These are phyloP conservation scores for Ectropis grisescens DNA, from an alignment of 1,140 invertebrate species.

Conservation along the genomic window DNA sequence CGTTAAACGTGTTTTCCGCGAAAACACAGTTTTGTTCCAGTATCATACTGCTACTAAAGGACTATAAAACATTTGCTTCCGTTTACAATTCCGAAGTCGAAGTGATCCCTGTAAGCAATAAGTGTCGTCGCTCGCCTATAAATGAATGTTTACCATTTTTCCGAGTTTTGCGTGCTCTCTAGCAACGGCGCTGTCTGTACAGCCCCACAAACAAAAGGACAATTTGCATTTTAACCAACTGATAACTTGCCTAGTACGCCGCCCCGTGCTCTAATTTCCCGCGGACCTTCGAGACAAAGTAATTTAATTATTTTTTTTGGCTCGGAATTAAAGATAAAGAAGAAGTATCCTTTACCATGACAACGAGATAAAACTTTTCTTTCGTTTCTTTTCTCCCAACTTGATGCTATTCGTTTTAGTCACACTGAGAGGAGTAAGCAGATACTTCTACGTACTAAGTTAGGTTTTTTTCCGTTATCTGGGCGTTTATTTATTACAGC, in stretches of 20 bases:
- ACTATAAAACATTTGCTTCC: too few species aligned
- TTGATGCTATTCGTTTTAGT: background rate
- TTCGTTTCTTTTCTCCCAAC: slow-evolving; percentile 5
- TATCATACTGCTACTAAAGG: too few species aligned
- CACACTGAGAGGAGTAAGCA: background rate
- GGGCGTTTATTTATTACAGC: background rate
- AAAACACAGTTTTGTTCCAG: too few species aligned
- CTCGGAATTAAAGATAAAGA: slow-evolving; percentile 25
- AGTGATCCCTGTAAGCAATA: too few species aligned
- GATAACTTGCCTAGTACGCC: slow-evolving; percentile 38
- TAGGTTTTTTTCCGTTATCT: slow-evolving; percentile 2
- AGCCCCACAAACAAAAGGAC: slow-evolving; percentile 44
- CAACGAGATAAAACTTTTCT: slow-evolving; percentile 27
- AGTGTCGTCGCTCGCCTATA: too few species aligned
- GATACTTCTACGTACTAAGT: too few species aligned
- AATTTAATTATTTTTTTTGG: slow-evolving; percentile 31
- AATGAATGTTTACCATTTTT: slow-evolving; percentile 57
- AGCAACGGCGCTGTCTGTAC: slow-evolving; percentile 23
- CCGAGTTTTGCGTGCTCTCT: slow-evolving; percentile 11
- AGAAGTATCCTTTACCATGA: slow-evolving; percentile 22
- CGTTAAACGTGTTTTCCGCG: too few species aligned
- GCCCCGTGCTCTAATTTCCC: slow-evolving; percentile 30
- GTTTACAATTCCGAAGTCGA: too few species aligned
- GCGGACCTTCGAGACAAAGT: slow-evolving; percentile 26
- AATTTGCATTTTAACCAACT: slow-evolving; percentile 64